Percentiles rank a stretch among this genome's conserved stretches.
Conservation (phyloP, 2,888 invertebrate genomes). For the Sarcophaga carnaria region DNA sequence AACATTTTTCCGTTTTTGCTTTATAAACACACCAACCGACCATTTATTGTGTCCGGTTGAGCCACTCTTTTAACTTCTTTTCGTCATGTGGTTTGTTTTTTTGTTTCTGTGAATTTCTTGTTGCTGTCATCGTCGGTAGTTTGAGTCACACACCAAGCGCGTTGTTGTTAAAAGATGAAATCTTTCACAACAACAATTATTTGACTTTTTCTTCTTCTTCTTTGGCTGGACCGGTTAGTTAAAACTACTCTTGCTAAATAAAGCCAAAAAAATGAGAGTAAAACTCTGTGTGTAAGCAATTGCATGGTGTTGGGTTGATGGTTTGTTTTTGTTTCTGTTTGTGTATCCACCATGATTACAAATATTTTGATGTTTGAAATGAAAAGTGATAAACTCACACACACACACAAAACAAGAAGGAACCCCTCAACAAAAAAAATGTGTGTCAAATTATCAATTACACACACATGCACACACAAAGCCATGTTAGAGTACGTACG, state of each 20-base stretch:
- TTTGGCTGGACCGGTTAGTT: constrained; percentile 28
- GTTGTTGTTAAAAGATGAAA: background rate
- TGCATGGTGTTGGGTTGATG: background rate
- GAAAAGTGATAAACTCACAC: constrained; percentile 51
- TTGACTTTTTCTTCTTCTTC: background rate
- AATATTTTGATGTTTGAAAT: constrained; percentile 54
- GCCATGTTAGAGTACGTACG: background rate
- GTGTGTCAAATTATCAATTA: constrained; percentile 41
- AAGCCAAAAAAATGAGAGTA: background rate
- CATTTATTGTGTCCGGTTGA: constrained; percentile 29
- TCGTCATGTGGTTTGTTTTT: constrained; percentile 9
- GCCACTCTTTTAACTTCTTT: constrained; percentile 49
- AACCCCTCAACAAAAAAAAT: constrained; percentile 35
- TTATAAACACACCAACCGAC: background rate
- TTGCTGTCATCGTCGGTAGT: background rate
- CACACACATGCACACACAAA: background rate
- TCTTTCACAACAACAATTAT: background rate
- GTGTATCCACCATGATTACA: background rate
- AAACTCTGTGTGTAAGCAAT: background rate
- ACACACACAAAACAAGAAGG: constrained; percentile 14
- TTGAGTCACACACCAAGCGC: constrained; percentile 9
- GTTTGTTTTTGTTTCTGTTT: too few relatives aligned
- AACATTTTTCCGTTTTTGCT: background rate
- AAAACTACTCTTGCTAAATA: background rate
- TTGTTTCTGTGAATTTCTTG: background rate